Evolutionary conservation across 2,113 vertebrate species (phyloP).

Genomic region (Amia ocellicauda): DNA sequence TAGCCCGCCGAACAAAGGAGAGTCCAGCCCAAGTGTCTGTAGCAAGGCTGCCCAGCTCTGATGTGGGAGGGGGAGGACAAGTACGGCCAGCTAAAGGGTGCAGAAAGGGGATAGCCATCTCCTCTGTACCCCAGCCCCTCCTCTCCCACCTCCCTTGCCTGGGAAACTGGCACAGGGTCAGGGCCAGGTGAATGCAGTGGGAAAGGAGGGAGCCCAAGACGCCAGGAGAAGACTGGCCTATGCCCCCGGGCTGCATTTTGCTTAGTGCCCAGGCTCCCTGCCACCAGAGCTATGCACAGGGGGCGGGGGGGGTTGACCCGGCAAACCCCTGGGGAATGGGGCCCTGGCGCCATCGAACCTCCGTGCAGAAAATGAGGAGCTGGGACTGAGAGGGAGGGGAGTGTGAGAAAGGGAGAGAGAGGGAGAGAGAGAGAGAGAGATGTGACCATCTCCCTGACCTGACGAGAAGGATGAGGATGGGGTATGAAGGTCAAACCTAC

Average conservation of each 20-base stretch:
- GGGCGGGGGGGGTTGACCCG: conserved; percentile 54
- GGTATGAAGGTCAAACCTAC: no score
- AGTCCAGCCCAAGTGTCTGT: not conserved
- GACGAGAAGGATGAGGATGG: no score
- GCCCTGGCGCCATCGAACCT: conserved; percentile 5
- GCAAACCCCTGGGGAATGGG: conserved; percentile 2
- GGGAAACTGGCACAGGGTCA: conserved; percentile 59
- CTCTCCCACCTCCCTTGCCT: conserved; percentile 41
- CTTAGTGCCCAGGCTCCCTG: not conserved
- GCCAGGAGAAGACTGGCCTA: no score
- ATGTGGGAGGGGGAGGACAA: conserved; percentile 10
- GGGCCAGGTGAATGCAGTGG: conserved; percentile 42
- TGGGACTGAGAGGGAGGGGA: not conserved
- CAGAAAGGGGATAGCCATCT: conserved; percentile 14
- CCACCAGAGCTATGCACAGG: rapidly evolving
- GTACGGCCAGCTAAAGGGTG: not conserved
- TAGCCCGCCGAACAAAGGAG: not conserved
- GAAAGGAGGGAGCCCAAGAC: conserved; percentile 52
- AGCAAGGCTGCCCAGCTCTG: conserved; percentile 3
- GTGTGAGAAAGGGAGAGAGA: not conserved
- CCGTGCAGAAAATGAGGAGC: not conserved
- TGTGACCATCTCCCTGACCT: not conserved
- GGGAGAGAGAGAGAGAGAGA: not conserved
- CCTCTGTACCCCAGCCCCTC: conserved; percentile 16
- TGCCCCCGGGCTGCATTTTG: no score